These are phyloP conservation scores for Aspidiotus rigidus DNA, from an alignment of 2,888 invertebrate species.

Conservation along the genomic window DNA sequence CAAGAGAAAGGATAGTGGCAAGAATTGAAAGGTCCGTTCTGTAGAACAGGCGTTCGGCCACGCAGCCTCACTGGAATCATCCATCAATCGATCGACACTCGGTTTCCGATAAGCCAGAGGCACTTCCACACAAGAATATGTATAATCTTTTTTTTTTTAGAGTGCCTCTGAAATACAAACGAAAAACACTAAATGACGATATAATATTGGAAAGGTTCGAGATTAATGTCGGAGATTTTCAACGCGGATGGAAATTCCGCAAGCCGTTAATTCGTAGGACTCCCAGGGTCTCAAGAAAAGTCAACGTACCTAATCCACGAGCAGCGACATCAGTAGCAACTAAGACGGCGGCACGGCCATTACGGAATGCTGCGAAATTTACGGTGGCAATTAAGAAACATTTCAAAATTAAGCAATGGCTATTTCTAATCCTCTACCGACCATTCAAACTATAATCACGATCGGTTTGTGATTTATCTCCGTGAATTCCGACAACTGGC, in stretches of 20 bases:
- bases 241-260: no score
- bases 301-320: constrained; percentile 73
- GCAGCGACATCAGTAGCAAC: constrained; percentile 94
- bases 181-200: constrained; percentile 1
- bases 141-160: constrained; percentile 14
- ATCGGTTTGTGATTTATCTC: constrained; percentile 91
- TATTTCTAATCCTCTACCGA: constrained; percentile 41
- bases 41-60: constrained; percentile 29
- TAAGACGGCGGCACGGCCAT: constrained; percentile 75
- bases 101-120: constrained; percentile 28
- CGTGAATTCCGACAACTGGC: constrained; percentile 80
- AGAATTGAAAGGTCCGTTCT: constrained; percentile 11
- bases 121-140: constrained; percentile 21
- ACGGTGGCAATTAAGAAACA: constrained; percentile 35
- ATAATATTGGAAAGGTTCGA: background rate
- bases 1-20: background rate
- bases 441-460: constrained; percentile 80
- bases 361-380: constrained; percentile 58
- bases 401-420: constrained; percentile 36
- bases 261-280: no score
- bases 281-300: no score
- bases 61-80: constrained; percentile 29
- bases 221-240: no score
- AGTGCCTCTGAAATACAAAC: constrained; percentile 31
- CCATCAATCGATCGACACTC: constrained; percentile 12